These are phyloP conservation scores for Drosophila prosaltans DNA, from an alignment of 1,140 invertebrate species.

Conservation along the genomic window DNA sequence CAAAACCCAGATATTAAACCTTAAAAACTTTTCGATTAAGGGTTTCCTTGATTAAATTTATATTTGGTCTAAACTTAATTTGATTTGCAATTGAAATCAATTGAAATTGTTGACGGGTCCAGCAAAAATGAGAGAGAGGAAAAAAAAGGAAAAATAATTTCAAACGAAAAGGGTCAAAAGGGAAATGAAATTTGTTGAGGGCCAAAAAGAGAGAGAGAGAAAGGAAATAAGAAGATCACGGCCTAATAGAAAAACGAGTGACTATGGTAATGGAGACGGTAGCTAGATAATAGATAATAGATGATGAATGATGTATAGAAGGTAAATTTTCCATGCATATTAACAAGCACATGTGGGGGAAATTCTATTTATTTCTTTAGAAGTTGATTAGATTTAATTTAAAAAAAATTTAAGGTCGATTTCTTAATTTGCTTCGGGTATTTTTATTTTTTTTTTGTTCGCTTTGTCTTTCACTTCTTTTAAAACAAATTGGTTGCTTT, in stretches of 20 bases:
- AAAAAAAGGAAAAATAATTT: neutral
- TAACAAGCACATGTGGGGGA: neutral
- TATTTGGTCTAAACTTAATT: neutral
- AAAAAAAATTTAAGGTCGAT: constrained; percentile 2
- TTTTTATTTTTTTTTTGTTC: neutral
- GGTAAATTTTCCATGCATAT: neutral
- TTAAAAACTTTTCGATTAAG: neutral
- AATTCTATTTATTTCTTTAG: neutral
- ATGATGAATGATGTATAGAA: too few species aligned
- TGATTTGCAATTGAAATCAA: constrained; percentile 34
- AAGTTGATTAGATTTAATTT: neutral
- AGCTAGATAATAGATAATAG: too few species aligned
- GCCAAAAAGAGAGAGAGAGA: neutral
- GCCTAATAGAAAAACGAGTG: neutral
- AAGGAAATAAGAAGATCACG: neutral
- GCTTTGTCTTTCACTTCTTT: neutral
- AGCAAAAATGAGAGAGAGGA: neutral
- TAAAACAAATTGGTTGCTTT: constrained; percentile 12
- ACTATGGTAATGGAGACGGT: neutral
- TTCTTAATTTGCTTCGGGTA: neutral
- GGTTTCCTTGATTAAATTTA: neutral
- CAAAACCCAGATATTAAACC: neutral
- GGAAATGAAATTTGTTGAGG: constrained; percentile 24
- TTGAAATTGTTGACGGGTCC: constrained; percentile 21
- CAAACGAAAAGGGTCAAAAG: constrained; percentile 33